phyloP scores from a whole-genome alignment of 2,888 invertebrate species.

The Cryptops parisi region DNA sequence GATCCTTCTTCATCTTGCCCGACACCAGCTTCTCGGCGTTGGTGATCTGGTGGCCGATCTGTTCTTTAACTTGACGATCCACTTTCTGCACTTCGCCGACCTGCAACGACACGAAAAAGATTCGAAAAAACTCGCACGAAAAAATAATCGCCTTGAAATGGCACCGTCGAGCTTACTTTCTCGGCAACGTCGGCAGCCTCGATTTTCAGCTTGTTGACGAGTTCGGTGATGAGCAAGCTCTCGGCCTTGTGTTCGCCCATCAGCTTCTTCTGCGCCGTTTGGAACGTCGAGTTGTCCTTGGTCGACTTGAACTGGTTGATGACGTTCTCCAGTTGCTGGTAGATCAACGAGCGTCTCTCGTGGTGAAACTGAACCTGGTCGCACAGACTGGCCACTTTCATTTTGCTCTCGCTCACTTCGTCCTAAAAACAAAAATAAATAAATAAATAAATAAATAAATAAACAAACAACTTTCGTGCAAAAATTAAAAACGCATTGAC shows the following conservation, averaged over 20 bases:
- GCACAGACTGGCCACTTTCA: slow-evolving; percentile 34
- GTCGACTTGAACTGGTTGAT: slow-evolving; percentile 43
- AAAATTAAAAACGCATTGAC: too few relatives aligned
- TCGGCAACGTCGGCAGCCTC: slow-evolving; percentile 46
- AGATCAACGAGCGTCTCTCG: slow-evolving; percentile 43
- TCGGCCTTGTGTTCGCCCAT: slow-evolving; percentile 45
- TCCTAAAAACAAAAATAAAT: slow-evolving; percentile 29
- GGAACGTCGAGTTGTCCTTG: slow-evolving; percentile 40
- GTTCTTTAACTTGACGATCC: slow-evolving; percentile 36
- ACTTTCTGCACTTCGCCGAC: slow-evolving; percentile 42
- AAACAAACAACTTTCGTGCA: not conserved
- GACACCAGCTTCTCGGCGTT: slow-evolving; percentile 47
- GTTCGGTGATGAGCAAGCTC: slow-evolving; percentile 38
- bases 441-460: not conserved
- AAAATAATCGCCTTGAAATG: too few relatives aligned
- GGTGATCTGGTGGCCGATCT: slow-evolving; percentile 35
- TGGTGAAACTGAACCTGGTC: slow-evolving; percentile 44
- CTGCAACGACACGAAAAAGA: slow-evolving; percentile 23
- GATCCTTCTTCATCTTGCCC: slow-evolving; percentile 43
- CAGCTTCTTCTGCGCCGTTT: slow-evolving; percentile 40
- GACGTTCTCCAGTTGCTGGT: slow-evolving; percentile 45
- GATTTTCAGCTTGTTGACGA: slow-evolving; percentile 40
- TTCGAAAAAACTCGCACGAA: too few relatives aligned
- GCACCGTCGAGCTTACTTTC: too few relatives aligned
- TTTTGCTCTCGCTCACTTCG: slow-evolving; percentile 38